phyloP scores from a whole-genome alignment of 2,888 invertebrate genomes.

The Drosophila lutescens region DNA sequence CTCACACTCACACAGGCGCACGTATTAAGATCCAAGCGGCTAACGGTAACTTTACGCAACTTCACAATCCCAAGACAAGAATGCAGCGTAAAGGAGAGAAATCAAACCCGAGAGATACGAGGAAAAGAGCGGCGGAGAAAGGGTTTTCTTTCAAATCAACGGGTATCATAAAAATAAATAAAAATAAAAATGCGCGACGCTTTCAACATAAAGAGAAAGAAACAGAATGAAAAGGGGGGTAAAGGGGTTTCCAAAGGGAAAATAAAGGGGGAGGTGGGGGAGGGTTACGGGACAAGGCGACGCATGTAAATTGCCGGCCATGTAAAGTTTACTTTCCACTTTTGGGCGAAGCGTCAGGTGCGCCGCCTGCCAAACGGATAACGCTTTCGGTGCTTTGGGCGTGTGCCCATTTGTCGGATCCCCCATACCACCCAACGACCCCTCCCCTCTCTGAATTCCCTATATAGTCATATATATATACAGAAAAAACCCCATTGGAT shows the following conservation, averaged over 20 bases:
- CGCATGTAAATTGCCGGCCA: slow-evolving; percentile 69
- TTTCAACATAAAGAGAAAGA: slow-evolving; percentile 70
- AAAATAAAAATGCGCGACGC: slow-evolving; percentile 65
- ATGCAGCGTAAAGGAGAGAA: slow-evolving; percentile 51
- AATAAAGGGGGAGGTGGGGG: not conserved
- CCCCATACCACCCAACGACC: slow-evolving; percentile 13
- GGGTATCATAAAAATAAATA: slow-evolving; percentile 56
- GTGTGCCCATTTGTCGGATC: slow-evolving; percentile 36
- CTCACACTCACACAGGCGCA: slow-evolving; percentile 43
- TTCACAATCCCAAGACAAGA: slow-evolving; percentile 63
- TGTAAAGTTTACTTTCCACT: slow-evolving; percentile 71
- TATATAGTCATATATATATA: not conserved
- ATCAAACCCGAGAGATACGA: slow-evolving; percentile 33
- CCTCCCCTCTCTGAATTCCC: too few species aligned
- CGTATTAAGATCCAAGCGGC: slow-evolving; percentile 54
- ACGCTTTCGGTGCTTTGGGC: slow-evolving; percentile 35
- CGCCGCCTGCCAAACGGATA: slow-evolving; percentile 53
- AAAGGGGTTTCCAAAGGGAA: slow-evolving; percentile 3
- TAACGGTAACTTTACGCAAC: slow-evolving; percentile 71
- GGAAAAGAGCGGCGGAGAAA: slow-evolving; percentile 58
- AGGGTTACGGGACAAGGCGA: slow-evolving; percentile 35
- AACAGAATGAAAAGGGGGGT: slow-evolving; percentile 6
- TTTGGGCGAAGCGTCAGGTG: slow-evolving; percentile 68
- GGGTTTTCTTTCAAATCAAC: slow-evolving; percentile 67
- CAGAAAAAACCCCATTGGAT: slow-evolving; percentile 5